A percentile compares a stretch with the other conserved stretches of the same genome.
Evolutionary conservation across 2,113 vertebrate species (phyloP).

Genomic region (Leucopsar rothschildi): DNA sequence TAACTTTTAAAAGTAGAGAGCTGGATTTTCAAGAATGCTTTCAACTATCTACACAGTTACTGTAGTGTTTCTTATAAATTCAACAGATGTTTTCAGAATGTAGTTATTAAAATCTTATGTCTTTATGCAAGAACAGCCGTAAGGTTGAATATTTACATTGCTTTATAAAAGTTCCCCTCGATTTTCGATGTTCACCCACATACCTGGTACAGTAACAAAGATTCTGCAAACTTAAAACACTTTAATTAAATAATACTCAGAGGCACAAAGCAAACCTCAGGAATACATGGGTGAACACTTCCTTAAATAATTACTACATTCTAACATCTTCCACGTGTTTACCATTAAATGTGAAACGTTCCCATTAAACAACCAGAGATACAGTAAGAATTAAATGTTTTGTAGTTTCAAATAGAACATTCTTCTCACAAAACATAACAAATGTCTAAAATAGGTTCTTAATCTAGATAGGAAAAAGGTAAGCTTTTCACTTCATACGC

Average conservation of each 20-base stretch:
- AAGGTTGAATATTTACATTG: constrained; percentile 83
- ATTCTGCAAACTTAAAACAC: constrained; percentile 81
- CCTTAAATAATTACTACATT: constrained; percentile 82
- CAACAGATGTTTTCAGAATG: constrained; percentile 78
- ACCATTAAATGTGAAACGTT: constrained; percentile 77
- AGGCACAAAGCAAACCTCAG: constrained; percentile 83
- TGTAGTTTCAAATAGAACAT: constrained; percentile 81
- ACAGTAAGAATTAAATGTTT: constrained; percentile 81
- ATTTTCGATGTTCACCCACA: constrained; percentile 78
- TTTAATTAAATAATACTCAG: constrained; percentile 81
- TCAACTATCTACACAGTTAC: constrained; percentile 73
- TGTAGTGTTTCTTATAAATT: constrained; percentile 74
- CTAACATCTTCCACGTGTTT: constrained; percentile 80
- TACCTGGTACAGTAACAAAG: constrained; percentile 78
- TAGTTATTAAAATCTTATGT: constrained; percentile 76
- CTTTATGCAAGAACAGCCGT: constrained; percentile 72
- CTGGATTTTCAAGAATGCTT: constrained; percentile 78
- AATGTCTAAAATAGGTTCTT: constrained; percentile 82
- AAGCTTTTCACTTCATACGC: constrained; percentile 80
- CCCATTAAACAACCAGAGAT: constrained; percentile 78
- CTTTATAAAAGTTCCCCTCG: constrained; percentile 84
- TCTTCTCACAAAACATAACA: constrained; percentile 85
- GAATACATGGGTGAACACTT: constrained; percentile 73
- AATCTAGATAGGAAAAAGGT: constrained; percentile 82
- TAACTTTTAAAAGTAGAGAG: constrained; percentile 75